phyloP scores from a whole-genome alignment of 2,888 invertebrate species.

The Cyclophora albipunctata region DNA sequence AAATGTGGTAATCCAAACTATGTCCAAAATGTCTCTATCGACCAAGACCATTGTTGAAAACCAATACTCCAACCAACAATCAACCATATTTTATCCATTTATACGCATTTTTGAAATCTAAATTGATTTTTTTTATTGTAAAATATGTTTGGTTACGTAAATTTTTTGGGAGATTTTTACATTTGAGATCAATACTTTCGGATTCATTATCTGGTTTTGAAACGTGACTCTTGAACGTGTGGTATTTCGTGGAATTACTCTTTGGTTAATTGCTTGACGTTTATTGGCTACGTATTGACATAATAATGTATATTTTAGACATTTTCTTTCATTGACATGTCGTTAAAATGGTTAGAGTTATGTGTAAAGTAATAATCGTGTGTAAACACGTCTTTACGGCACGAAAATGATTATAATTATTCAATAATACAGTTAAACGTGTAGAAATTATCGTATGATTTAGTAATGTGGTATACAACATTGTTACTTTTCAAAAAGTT shows the following conservation, averaged over 20 bases:
- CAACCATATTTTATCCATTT: slow-evolving; percentile 41
- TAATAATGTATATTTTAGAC: too few relatives aligned
- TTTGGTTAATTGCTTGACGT: too few relatives aligned
- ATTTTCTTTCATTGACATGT: too few relatives aligned
- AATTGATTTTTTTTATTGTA: slow-evolving; percentile 45
- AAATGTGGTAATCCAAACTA: slow-evolving; percentile 32
- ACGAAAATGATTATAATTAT: too few relatives aligned
- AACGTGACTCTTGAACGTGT: slow-evolving; percentile 8
- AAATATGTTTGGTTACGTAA: slow-evolving; percentile 21
- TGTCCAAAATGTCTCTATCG: slow-evolving; percentile 51
- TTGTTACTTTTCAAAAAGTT: too few relatives aligned
- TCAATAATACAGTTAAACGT: too few relatives aligned
- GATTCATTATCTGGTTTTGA: background rate
- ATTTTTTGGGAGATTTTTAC: slow-evolving; percentile 12
- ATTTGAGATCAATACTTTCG: slow-evolving; percentile 12
- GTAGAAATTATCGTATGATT: too few relatives aligned
- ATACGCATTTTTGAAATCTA: slow-evolving; percentile 30
- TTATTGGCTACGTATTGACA: too few relatives aligned
- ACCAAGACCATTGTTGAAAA: slow-evolving; percentile 37
- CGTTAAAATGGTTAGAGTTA: too few relatives aligned
- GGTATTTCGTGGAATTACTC: background rate
- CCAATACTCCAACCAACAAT: slow-evolving; percentile 28
- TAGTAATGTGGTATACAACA: too few relatives aligned
- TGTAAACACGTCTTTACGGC: too few relatives aligned
- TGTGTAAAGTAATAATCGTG: too few relatives aligned